Percentiles rank a stretch among this genome's conserved stretches.
Conservation (phyloP, 2,888 invertebrate genomes). For the Trissolcus brochymenae region DNA sequence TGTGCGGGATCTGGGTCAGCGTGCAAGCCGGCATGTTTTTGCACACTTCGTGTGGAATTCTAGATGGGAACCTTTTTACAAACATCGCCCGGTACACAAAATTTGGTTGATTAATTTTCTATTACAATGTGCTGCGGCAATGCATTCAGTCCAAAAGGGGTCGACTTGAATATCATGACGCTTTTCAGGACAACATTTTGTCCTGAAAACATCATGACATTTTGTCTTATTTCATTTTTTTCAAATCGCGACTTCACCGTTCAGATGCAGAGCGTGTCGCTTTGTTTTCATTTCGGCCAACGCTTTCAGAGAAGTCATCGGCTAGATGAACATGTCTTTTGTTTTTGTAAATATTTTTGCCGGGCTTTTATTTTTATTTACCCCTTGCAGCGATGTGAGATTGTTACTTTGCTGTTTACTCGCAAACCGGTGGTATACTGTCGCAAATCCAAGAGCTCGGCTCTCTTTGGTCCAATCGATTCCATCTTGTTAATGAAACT, state of each 20-base stretch:
- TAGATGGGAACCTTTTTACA: no score
- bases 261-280: constrained; percentile 13
- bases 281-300: constrained; percentile 47
- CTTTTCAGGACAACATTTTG: no score
- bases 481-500: constrained; percentile 43
- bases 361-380: constrained; percentile 36
- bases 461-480: constrained; percentile 26
- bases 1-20: no score
- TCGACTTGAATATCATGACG: no score
- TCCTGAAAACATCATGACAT: background rate
- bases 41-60: no score
- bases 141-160: no score
- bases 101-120: no score
- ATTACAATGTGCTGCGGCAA: no score
- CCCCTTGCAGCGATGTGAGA: constrained; percentile 12
- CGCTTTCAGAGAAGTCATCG: constrained; percentile 36
- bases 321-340: constrained; percentile 45
- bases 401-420: constrained; percentile 41
- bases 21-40: no score
- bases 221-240: constrained; percentile 5
- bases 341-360: constrained; percentile 42
- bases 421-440: constrained; percentile 28
- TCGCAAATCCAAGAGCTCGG: constrained; percentile 22
- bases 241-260: constrained; percentile 12
- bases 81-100: no score